Percentiles rank a stretch among this genome's conserved stretches.
Conservation (phyloP, 2,888 invertebrate genomes). For the Sphaerophoria taeniata region DNA sequence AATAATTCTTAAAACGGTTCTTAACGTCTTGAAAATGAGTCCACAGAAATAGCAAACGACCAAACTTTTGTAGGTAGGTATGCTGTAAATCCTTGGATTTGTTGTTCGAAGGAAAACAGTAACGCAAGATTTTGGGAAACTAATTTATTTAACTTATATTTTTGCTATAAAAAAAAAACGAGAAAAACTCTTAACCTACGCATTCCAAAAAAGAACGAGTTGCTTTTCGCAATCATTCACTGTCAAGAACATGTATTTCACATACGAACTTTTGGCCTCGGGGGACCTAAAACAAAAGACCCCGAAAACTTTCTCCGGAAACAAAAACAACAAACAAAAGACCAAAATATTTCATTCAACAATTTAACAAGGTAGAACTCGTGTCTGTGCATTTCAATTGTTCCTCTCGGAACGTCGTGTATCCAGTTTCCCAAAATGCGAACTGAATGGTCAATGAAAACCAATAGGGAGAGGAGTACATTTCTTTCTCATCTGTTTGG, state of each 20-base stretch:
- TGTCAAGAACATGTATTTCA: constrained; percentile 17
- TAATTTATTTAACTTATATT: background rate
- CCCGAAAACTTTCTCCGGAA: background rate
- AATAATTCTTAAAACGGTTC: no score
- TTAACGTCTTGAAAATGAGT: no score
- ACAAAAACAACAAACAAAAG: background rate
- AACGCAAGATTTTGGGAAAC: no score
- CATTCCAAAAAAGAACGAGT: background rate
- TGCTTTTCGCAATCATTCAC: constrained; percentile 5
- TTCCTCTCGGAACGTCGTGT: constrained; percentile 16
- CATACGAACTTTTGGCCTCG: constrained; percentile 22
- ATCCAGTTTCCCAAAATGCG: constrained; percentile 19
- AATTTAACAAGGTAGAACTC: constrained; percentile 30
- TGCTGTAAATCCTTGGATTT: background rate
- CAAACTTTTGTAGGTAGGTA: background rate
- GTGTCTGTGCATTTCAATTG: constrained; percentile 26
- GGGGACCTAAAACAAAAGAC: constrained; percentile 6
- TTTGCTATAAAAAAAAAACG: background rate
- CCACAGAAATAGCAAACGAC: no score
- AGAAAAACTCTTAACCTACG: background rate
- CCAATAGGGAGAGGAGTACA: background rate
- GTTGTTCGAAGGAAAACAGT: background rate
- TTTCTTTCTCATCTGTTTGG: background rate
- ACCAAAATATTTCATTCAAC: constrained; percentile 14
- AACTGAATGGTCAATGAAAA: constrained; percentile 31